phyloP scores from a whole-genome alignment of 2,888 invertebrate genomes.

The Colostygia pectinataria region DNA sequence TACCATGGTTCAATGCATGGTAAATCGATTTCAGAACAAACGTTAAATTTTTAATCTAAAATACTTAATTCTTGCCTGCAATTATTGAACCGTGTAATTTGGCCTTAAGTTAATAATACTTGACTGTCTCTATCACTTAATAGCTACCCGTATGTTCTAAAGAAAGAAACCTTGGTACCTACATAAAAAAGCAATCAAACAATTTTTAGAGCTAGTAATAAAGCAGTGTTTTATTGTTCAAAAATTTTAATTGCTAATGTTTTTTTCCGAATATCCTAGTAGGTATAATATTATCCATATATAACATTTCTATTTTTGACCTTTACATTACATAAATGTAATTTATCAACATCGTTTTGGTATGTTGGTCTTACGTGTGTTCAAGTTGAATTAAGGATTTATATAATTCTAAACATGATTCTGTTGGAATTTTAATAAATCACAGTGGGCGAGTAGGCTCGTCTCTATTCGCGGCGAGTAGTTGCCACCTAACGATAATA shows the following conservation, averaged over 20 bases:
- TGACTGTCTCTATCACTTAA: no score
- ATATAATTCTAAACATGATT: conserved; percentile 32
- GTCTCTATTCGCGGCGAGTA: conserved; percentile 14
- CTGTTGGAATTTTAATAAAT: conserved; percentile 33
- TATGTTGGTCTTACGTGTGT: conserved; percentile 28
- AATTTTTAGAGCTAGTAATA: not conserved
- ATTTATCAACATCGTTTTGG: conserved; percentile 33
- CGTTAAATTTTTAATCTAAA: no score
- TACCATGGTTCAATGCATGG: no score
- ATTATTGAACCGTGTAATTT: no score
- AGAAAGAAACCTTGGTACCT: no score
- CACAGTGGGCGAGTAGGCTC: conserved; percentile 22
- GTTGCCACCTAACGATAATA: conserved; percentile 9
- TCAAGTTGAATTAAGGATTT: conserved; percentile 22
- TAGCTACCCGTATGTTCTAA: no score
- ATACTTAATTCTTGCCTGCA: no score
- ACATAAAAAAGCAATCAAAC: no score
- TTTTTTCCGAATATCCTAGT: not conserved
- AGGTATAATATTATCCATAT: not conserved
- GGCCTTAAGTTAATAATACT: no score
- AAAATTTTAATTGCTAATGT: not conserved
- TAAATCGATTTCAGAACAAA: no score
- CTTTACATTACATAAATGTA: conserved; percentile 28
- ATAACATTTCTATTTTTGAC: conserved; percentile 29
- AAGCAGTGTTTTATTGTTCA: not conserved